phyloP scores from a whole-genome alignment of 2,113 vertebrate genomes.

The Indicator indicator region DNA sequence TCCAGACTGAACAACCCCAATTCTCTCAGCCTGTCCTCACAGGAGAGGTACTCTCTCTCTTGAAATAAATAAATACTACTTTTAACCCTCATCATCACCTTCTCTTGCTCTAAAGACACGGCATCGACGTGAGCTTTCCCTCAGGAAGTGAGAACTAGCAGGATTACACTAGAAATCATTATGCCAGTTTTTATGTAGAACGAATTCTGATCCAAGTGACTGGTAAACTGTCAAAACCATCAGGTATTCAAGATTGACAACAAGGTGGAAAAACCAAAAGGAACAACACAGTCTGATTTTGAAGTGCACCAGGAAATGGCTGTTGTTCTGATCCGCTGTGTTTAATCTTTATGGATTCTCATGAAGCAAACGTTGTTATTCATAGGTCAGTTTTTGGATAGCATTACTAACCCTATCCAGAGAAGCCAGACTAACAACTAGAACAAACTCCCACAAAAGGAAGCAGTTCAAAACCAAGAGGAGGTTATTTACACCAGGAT shows the following conservation, averaged over 20 bases:
- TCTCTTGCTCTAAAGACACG: not conserved
- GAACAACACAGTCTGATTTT: not conserved
- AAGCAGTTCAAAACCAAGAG: not conserved
- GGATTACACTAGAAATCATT: not conserved
- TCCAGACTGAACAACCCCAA: too few relatives aligned
- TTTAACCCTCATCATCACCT: not conserved
- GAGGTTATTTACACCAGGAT: not conserved
- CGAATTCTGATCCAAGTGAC: not conserved
- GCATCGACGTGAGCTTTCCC: not conserved
- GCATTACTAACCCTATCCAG: not conserved
- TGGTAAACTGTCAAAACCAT: not conserved
- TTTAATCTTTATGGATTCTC: not conserved
- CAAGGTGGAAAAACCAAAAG: not conserved
- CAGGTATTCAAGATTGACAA: not conserved
- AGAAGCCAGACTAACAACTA: rapidly evolving
- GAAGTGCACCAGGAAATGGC: not conserved
- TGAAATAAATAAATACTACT: not conserved
- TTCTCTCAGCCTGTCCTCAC: too few relatives aligned
- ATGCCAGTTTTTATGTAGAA: not conserved
- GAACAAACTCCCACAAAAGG: not conserved
- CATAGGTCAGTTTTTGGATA: not conserved
- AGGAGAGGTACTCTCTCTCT: too few relatives aligned
- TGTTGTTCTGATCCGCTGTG: not conserved
- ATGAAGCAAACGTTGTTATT: not conserved
- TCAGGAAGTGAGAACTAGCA: not conserved